phyloP scores from a whole-genome alignment of 2,888 invertebrate genomes.

The Caenorhabditis sp. region DNA sequence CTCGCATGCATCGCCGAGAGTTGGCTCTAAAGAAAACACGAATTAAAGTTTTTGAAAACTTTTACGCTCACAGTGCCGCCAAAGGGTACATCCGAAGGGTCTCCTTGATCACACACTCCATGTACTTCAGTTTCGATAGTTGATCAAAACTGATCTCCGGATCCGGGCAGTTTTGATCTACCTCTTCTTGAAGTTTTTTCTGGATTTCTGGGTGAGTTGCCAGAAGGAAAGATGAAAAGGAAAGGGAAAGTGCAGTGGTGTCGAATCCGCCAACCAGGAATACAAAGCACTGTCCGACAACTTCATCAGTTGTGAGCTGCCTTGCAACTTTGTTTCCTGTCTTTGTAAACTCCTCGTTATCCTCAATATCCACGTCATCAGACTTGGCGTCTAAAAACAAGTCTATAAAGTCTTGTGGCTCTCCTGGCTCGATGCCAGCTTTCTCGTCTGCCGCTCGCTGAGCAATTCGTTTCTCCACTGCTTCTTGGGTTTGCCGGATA shows the following conservation, averaged over 20 bases:
- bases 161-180: slow-evolving; percentile 69
- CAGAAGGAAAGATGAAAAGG: slow-evolving; percentile 84
- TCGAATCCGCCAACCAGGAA: slow-evolving; percentile 84
- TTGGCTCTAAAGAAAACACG: slow-evolving; percentile 23
- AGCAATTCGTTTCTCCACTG: slow-evolving; percentile 57
- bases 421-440: slow-evolving; percentile 54
- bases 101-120: slow-evolving; percentile 70
- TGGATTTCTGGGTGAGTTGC: slow-evolving; percentile 83
- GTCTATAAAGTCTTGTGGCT: slow-evolving; percentile 37
- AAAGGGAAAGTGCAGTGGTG: slow-evolving; percentile 85
- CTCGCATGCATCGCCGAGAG: slow-evolving; percentile 44
- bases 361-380: slow-evolving; percentile 46
- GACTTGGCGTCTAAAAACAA: slow-evolving; percentile 73
- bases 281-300: slow-evolving; percentile 74
- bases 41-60: neutral
- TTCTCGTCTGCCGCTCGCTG: slow-evolving; percentile 5
- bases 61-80: slow-evolving; percentile 57
- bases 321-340: slow-evolving; percentile 55
- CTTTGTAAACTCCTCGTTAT: slow-evolving; percentile 51
- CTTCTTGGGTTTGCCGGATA: slow-evolving; percentile 28
- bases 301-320: slow-evolving; percentile 73
- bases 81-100: slow-evolving; percentile 66
- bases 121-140: slow-evolving; percentile 63
- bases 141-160: slow-evolving; percentile 18
- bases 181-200: slow-evolving; percentile 66